Evolutionary conservation across 1,140 invertebrate genomes (phyloP).

Genomic region (Chelonus insularis): DNA sequence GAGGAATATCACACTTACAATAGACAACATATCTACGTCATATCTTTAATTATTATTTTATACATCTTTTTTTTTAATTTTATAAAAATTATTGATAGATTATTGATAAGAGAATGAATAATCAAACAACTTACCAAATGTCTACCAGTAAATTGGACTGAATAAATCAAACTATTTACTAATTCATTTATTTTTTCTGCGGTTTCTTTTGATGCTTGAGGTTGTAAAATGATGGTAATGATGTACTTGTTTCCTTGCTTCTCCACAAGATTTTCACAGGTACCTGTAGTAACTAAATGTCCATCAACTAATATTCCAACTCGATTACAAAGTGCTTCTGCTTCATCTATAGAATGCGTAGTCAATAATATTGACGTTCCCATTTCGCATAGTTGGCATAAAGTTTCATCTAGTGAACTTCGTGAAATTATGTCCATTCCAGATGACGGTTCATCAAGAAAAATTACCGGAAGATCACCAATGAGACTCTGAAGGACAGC

Average conservation of each 20-base stretch:
- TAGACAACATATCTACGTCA: too few relatives aligned
- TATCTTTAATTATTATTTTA: too few relatives aligned
- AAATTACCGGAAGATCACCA: constrained; percentile 86
- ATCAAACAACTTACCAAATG: constrained; percentile 15
- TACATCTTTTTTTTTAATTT: too few relatives aligned
- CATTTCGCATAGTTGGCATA: constrained; percentile 49
- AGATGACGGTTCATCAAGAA: constrained; percentile 83
- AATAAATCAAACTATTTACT: constrained; percentile 18
- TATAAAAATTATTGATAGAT: too few relatives aligned
- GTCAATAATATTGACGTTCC: constrained; percentile 54
- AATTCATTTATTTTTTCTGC: constrained; percentile 13
- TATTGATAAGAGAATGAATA: too few relatives aligned
- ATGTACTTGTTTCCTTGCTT: constrained; percentile 71
- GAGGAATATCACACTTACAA: too few relatives aligned
- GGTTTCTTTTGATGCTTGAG: constrained; percentile 7
- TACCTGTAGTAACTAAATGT: constrained; percentile 62
- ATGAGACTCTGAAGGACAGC: constrained; percentile 59
- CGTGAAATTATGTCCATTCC: constrained; percentile 65
- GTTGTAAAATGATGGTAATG: constrained; percentile 56
- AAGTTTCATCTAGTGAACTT: constrained; percentile 60
- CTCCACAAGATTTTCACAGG: constrained; percentile 63
- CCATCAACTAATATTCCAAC: constrained; percentile 67
- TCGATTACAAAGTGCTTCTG: constrained; percentile 65
- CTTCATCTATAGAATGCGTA: constrained; percentile 65
- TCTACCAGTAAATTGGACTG: constrained; percentile 10